Base-by-base conservation (phyloP, 2,888 invertebrate genomes). In the Erannis defoliaria region DNA sequence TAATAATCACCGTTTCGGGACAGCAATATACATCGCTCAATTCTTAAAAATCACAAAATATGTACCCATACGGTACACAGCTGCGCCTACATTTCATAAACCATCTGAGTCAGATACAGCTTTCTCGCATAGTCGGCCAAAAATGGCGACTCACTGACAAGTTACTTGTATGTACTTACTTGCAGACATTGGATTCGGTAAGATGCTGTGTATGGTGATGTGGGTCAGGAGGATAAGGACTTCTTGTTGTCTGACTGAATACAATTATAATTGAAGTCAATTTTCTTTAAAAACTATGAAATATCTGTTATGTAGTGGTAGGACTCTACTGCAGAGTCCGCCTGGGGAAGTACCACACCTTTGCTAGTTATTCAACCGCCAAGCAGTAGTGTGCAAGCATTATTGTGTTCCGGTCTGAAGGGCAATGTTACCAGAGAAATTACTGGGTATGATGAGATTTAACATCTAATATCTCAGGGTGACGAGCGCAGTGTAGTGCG, bases 201-300 rank as follows among this genome's bases (percentile, higher is more conserved):
- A 50, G 58, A 51, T 16, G 46, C 64, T 51, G 9, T 45, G 19
- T 58, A 64, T 58, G 66, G 66, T 1, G 26, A 68, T 55, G 60
- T 66, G 53, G 64, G 68, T 64, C 68, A 68, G 38, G 62, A 59
- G 40, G 55, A 58, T 60, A 67, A 59, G 57, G 37, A 50, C 43
- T 31, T 23, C 63, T 58, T 43, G 43, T 53, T 48, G 53, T 53
- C 35, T 42, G 37, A 49, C 42, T 19, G 49, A 38, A 50, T 38
- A 18, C 38, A n/a, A n/a, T n/a, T n/a, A n/a, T n/a, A n/a, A n/a
- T n/a, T n/a, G n/a, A n/a, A n/a, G n/a, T n/a, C n/a, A n/a, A n/a
- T n/a, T n/a, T n/a, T n/a, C n/a, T n/a, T n/a, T n/a, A n/a, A n/a
- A n/a, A n/a, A n/a, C n/a, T n/a, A n/a, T n/a, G n/a, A n/a, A n/a